A percentile compares a stretch with the other conserved stretches of the same genome.
phyloP scores from a whole-genome alignment of 1,140 invertebrate genomes.

The Drosophila melanogaster region DNA sequence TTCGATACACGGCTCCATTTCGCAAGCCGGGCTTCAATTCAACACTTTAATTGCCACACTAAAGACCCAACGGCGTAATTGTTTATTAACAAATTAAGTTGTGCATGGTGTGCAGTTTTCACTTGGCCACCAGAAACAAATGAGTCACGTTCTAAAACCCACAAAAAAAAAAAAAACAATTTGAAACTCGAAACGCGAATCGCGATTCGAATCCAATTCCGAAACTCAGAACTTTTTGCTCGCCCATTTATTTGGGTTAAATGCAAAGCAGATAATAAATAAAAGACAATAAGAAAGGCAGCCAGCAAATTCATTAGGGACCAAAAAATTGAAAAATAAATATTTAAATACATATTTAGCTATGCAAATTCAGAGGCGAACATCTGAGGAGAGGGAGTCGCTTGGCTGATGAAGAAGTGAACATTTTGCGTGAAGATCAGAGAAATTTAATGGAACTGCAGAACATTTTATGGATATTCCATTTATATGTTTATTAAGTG shows the following conservation, averaged over 20 bases:
- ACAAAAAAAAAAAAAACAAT: slow-evolving; percentile 17
- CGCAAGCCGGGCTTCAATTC: slow-evolving; percentile 36
- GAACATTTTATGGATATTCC: slow-evolving; percentile 7
- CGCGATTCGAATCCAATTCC: neutral
- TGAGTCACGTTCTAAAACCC: slow-evolving; percentile 55
- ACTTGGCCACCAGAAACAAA: slow-evolving; percentile 12
- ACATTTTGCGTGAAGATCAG: slow-evolving; percentile 5
- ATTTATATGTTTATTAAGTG: slow-evolving; percentile 14
- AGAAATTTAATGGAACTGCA: slow-evolving; percentile 12
- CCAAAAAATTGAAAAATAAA: slow-evolving; percentile 42
- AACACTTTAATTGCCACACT: slow-evolving; percentile 56
- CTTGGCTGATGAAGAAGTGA: slow-evolving; percentile 26
- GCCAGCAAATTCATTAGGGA: slow-evolving; percentile 56
- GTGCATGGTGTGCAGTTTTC: slow-evolving; percentile 35
- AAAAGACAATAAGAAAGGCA: slow-evolving; percentile 22
- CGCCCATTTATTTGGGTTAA: slow-evolving; percentile 63
- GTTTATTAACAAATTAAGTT: slow-evolving; percentile 67
- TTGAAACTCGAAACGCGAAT: slow-evolving; percentile 14
- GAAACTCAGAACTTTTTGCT: slow-evolving; percentile 31
- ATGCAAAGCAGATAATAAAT: slow-evolving; percentile 46
- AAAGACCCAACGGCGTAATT: slow-evolving; percentile 41
- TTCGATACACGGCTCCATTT: slow-evolving; percentile 21
- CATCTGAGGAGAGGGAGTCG: too few relatives aligned
- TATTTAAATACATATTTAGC: slow-evolving; percentile 71
- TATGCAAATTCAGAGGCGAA: slow-evolving; percentile 65